phyloP scores from a whole-genome alignment of 2,888 invertebrate genomes.

The Tuta absoluta region DNA sequence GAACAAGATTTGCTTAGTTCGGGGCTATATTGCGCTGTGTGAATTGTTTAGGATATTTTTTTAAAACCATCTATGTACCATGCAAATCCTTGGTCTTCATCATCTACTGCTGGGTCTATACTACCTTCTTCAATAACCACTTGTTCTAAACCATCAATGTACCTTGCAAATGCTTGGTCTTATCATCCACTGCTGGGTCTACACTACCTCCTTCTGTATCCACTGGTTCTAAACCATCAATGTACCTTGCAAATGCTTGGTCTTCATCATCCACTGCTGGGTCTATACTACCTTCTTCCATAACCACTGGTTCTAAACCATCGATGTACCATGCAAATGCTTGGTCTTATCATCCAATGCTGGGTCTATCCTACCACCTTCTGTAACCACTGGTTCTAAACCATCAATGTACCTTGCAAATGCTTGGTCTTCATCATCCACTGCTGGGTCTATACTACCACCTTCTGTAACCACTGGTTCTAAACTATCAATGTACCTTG shows the following conservation, averaged over 20 bases:
- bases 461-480: background rate
- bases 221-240: background rate
- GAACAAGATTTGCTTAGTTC: too few species aligned
- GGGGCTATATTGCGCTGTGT: too few species aligned
- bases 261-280: background rate
- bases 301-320: background rate
- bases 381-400: background rate
- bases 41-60: too few species aligned
- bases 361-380: background rate
- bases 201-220: background rate
- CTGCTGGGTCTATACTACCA: background rate
- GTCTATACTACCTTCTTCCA: background rate
- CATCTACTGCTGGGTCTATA: background rate
- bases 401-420: constrained; percentile 26
- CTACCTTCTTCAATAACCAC: background rate
- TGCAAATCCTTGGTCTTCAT: background rate
- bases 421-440: background rate
- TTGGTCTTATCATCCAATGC: background rate
- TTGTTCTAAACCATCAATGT: background rate
- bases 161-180: constrained; percentile 22
- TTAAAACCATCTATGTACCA: background rate
- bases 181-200: background rate
- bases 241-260: constrained; percentile 4
- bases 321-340: background rate
- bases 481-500: background rate